phyloP scores from a whole-genome alignment of 2,888 invertebrate genomes.

The Folsomia candida region DNA sequence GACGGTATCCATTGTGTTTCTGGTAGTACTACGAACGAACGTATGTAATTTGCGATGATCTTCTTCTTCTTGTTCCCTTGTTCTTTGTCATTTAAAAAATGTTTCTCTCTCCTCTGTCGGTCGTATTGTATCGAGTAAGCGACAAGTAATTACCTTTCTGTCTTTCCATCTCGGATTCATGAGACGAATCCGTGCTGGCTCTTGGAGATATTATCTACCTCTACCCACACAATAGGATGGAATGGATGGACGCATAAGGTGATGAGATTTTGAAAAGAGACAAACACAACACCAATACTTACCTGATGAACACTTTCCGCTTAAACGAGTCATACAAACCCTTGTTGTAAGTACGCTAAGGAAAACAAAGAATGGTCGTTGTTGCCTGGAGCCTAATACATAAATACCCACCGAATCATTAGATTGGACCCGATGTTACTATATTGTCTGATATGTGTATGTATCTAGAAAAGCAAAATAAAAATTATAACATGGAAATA shows the following conservation, averaged over 20 bases:
- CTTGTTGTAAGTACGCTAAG: no score
- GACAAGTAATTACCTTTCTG: slow-evolving; percentile 23
- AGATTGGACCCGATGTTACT: no score
- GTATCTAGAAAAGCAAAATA: no score
- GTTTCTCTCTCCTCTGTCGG: slow-evolving; percentile 11
- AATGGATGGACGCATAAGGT: neutral
- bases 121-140: slow-evolving; percentile 13
- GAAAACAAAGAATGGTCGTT: neutral
- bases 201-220: no score
- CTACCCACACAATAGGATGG: neutral
- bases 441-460: no score
- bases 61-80: slow-evolving; percentile 6
- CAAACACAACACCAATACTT: no score
- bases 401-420: no score
- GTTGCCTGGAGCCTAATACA: no score
- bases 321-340: no score
- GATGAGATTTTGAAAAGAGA: neutral
- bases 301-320: no score
- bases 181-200: neutral
- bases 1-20: neutral
- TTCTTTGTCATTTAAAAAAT: slow-evolving; percentile 18
- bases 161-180: slow-evolving; percentile 10
- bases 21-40: neutral
- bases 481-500: no score
- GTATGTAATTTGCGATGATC: slow-evolving; percentile 10